phyloP scores from a whole-genome alignment of 37 sponge, comb jelly and placozoan genomes.

The Cliona cf. orientalis region DNA sequence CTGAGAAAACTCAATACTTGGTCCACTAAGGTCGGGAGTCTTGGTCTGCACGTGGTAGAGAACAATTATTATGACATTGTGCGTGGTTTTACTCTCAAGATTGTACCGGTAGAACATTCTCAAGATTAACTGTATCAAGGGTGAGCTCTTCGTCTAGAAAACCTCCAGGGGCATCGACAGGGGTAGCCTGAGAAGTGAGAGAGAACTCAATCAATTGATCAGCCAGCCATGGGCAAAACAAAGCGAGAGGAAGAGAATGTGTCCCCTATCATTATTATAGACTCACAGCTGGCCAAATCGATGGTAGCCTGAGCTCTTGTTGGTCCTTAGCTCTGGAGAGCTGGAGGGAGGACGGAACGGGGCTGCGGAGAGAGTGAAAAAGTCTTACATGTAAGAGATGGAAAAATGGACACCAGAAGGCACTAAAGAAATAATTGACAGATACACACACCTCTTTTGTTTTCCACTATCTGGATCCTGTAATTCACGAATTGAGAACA shows the following conservation, averaged over 20 bases:
- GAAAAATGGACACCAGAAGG: too few species aligned
- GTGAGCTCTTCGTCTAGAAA: constrained; percentile 17
- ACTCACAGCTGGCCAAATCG: not conserved
- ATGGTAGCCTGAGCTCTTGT: not conserved
- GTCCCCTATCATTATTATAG: not conserved
- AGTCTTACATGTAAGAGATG: too few species aligned
- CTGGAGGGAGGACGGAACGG: not conserved
- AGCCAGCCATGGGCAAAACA: not conserved
- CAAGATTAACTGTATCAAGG: constrained; percentile 19
- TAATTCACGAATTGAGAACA: not conserved
- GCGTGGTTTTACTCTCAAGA: too few species aligned
- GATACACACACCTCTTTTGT: not conserved
- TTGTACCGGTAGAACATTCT: constrained; percentile 18
- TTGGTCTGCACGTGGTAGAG: constrained; percentile 4
- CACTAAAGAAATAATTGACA: not conserved
- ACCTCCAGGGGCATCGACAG: not conserved
- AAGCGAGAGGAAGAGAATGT: too few species aligned
- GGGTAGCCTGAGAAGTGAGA: not conserved
- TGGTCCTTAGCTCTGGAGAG: not conserved
- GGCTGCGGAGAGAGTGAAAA: too few species aligned
- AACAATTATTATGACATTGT: not conserved
- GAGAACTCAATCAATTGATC: not conserved
- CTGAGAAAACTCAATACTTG: not conserved
- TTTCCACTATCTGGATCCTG: not conserved
- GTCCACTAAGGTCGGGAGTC: constrained; percentile 22